Conservation (phyloP, 2,888 invertebrate species). For the Tipula vernalis region DNA sequence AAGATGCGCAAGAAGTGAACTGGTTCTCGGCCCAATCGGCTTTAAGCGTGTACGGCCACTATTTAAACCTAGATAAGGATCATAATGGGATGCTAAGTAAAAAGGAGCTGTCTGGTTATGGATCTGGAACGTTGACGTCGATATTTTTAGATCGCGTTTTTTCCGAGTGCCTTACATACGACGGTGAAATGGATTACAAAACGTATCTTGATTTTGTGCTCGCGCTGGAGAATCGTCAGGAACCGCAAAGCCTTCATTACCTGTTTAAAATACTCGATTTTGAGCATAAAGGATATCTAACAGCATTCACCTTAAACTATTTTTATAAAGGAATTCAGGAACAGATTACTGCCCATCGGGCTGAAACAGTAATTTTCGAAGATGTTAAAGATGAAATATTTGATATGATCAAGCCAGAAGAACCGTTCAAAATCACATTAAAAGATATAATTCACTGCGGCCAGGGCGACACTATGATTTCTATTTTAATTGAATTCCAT, state of each 20-base stretch:
- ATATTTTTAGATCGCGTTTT: slow-evolving; percentile 88
- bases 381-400: slow-evolving; percentile 96
- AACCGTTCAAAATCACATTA: slow-evolving; percentile 73
- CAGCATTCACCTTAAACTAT: slow-evolving; percentile 81
- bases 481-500: slow-evolving; percentile 87
- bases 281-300: slow-evolving; percentile 73
- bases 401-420: slow-evolving; percentile 89
- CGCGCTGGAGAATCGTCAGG: slow-evolving; percentile 81
- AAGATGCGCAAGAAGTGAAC: slow-evolving; percentile 74
- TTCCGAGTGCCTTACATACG: slow-evolving; percentile 89
- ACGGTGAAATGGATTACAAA: slow-evolving; percentile 94
- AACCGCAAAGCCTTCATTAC: slow-evolving; percentile 84
- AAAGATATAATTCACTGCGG: slow-evolving; percentile 76
- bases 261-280: slow-evolving; percentile 86
- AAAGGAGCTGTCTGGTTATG: slow-evolving; percentile 79
- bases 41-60: slow-evolving; percentile 83
- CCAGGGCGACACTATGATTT: slow-evolving; percentile 86
- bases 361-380: slow-evolving; percentile 82
- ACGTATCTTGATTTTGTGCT: slow-evolving; percentile 90
- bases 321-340: slow-evolving; percentile 92
- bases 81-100: slow-evolving; percentile 94
- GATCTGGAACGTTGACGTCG: slow-evolving; percentile 80
- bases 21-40: slow-evolving; percentile 88
- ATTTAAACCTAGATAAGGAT: slow-evolving; percentile 84
- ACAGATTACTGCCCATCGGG: slow-evolving; percentile 74